These are phyloP conservation scores for Atherinosoma microstoma DNA, from an alignment of 2,797 vertebrate species.

Conservation along the genomic window DNA sequence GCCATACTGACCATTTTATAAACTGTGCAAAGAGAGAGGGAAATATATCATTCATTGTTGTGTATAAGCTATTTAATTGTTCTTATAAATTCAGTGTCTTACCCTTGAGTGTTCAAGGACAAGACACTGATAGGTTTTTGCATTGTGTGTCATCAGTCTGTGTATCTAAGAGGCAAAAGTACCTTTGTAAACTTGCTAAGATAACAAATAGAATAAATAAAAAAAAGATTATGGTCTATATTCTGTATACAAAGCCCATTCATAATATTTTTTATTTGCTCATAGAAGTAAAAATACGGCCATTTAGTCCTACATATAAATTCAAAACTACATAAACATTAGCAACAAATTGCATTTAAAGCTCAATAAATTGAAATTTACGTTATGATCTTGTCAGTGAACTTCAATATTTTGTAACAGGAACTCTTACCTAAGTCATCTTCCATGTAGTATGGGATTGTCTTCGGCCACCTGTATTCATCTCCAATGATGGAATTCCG, in stretches of 20 bases:
- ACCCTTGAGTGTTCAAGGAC: neutral
- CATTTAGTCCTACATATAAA: neutral
- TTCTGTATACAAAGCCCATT: neutral
- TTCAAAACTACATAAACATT: neutral
- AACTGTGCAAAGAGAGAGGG: neutral
- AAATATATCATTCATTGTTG: neutral
- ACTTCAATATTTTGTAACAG: neutral
- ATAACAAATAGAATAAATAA: neutral
- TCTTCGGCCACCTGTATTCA: constrained; percentile 89
- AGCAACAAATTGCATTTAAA: neutral
- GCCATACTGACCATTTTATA: too few species aligned
- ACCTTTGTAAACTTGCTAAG: neutral
- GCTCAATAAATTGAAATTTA: neutral
- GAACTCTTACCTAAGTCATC: constrained; percentile 87
- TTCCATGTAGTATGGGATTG: constrained; percentile 90
- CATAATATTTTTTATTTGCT: neutral
- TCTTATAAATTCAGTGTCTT: neutral
- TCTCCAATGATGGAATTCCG: constrained; percentile 91
- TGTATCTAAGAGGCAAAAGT: neutral
- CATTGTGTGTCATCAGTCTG: neutral
- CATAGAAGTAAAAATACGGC: neutral
- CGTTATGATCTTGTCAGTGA: neutral
- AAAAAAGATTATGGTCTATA: neutral
- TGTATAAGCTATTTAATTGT: neutral
- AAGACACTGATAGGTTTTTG: neutral